These are phyloP conservation scores for Protosalanx chinensis DNA, from an alignment of 2,797 vertebrate species.

Conservation along the genomic window DNA sequence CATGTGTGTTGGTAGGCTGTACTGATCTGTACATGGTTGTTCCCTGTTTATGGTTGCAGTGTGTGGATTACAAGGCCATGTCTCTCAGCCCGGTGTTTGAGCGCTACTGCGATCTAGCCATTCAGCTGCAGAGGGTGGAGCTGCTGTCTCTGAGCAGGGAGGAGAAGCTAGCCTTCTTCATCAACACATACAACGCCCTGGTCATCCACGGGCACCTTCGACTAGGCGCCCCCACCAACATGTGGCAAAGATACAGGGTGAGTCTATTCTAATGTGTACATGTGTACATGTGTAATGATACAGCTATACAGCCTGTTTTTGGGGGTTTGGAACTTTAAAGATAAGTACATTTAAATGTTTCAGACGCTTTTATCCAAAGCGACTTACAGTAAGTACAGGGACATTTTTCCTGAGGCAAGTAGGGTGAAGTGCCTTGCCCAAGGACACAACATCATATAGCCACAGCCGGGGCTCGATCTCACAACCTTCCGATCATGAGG, in stretches of 20 bases:
- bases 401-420: too few species aligned
- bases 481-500: too few species aligned
- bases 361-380: too few species aligned
- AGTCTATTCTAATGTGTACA: constrained; percentile 9
- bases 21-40: constrained; percentile 7
- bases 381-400: too few species aligned
- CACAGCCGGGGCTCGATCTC: too few species aligned
- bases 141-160: constrained; percentile 71
- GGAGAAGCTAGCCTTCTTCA: constrained; percentile 81
- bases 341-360: too few species aligned
- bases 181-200: constrained; percentile 80
- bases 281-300: too few species aligned
- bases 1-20: background rate
- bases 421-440: too few species aligned
- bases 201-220: constrained; percentile 78
- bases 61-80: constrained; percentile 77
- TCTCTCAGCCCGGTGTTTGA: constrained; percentile 65
- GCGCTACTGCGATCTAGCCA: constrained; percentile 70
- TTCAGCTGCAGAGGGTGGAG: constrained; percentile 77
- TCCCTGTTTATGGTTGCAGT: constrained; percentile 45
- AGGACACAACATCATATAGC: too few species aligned
- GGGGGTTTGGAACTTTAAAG: background rate
- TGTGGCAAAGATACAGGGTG: constrained; percentile 81
- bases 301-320: background rate
- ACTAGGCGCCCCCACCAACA: constrained; percentile 73